These are phyloP conservation scores for Catharus ustulatus DNA, from an alignment of 2,797 vertebrate genomes.

Conservation along the genomic window DNA sequence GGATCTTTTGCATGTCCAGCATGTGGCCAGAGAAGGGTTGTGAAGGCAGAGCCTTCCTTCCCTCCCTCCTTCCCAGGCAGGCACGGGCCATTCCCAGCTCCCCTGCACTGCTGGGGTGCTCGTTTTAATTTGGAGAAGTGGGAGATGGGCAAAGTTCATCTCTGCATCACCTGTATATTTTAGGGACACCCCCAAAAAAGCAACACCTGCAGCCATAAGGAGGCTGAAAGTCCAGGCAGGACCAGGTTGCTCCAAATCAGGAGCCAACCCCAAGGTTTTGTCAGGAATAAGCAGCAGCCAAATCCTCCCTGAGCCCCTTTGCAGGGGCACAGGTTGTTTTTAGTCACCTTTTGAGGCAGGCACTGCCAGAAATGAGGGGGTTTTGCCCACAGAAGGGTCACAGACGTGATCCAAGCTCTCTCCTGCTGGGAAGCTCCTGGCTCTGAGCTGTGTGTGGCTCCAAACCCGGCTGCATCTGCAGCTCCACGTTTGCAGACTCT, in stretches of 20 bases:
- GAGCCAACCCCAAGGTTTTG: not conserved
- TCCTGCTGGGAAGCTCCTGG: not conserved
- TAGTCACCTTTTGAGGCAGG: not conserved
- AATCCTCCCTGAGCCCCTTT: rapidly evolving
- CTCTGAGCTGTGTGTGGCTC: not conserved
- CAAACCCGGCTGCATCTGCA: not conserved
- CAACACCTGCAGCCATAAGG: not conserved
- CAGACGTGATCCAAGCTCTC: not conserved
- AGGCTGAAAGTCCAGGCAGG: not conserved
- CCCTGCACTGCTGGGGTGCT: rapidly evolving
- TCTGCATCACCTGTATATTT: not conserved
- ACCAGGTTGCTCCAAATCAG: not conserved
- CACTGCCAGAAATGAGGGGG: not conserved
- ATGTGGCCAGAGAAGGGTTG: conserved; percentile 55
- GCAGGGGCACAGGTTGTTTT: not conserved
- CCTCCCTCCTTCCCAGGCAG: not conserved
- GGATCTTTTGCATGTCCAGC: conserved; percentile 69
- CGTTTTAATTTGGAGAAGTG: not conserved
- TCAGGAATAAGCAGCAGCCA: not conserved
- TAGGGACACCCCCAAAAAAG: not conserved
- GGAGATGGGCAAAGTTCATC: not conserved
- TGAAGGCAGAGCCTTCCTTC: conserved; percentile 18
- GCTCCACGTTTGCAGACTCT: not conserved
- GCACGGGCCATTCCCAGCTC: not conserved
- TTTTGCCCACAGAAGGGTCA: not conserved